Percentiles rank a stretch among this genome's conserved stretches.
phyloP scores from a whole-genome alignment of 2,113 vertebrate genomes.

The Xenopus tropicalis region UCB_Xtro_10.0 CM004450.2:55906501-55907000 shows the following conservation, averaged over 20 bases:
- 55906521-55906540: constrained; percentile 20
- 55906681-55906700: constrained; percentile 35
- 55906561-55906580: constrained; percentile 16
- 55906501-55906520: constrained; percentile 14
- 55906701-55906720: constrained; percentile 35
- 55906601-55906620: constrained; percentile 41
- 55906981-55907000: no score
- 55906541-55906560: constrained; percentile 9
- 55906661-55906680: constrained; percentile 38
- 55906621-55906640: constrained; percentile 43
- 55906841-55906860: no score
- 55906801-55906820: no score
- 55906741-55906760: background rate
- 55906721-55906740: constrained; percentile 19
- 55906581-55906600: constrained; percentile 36
- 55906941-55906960: no score
- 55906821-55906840: no score
- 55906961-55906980: no score
- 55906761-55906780: background rate
- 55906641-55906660: constrained; percentile 41
- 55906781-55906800: background rate
- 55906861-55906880: no score
- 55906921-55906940: no score
- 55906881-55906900: no score
- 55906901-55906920: no score